phyloP scores from a whole-genome alignment of 2,888 invertebrate species.

The Azorinus chamasolen region DNA sequence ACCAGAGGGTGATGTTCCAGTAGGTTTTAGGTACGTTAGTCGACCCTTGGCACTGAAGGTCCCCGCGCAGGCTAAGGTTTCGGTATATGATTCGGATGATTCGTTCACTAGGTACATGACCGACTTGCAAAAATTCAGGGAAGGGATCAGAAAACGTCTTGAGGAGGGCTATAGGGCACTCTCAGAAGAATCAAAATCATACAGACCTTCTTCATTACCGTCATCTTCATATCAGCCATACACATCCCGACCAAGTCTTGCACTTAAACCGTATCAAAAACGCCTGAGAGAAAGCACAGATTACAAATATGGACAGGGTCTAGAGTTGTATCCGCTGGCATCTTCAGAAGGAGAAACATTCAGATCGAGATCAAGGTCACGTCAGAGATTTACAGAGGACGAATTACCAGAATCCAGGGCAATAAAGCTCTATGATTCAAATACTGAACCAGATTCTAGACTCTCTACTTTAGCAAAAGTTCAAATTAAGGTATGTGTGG shows the following conservation, averaged over 20 bases:
- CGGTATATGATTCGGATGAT: constrained; percentile 63
- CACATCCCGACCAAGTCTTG: constrained; percentile 36
- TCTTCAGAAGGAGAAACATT: constrained; percentile 32
- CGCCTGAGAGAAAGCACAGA: constrained; percentile 60
- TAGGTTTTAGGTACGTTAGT: constrained; percentile 78
- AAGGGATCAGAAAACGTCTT: constrained; percentile 65
- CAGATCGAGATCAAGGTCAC: constrained; percentile 33
- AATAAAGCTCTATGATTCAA: constrained; percentile 60
- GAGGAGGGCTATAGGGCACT: constrained; percentile 69
- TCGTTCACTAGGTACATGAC: constrained; percentile 69
- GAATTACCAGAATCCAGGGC: constrained; percentile 51
- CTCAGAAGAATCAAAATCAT: constrained; percentile 28
- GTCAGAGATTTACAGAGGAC: constrained; percentile 21
- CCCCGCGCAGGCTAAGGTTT: constrained; percentile 57
- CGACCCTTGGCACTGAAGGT: constrained; percentile 77
- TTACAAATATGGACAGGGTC: constrained; percentile 60
- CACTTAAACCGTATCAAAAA: constrained; percentile 45
- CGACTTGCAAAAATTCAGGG: constrained; percentile 69
- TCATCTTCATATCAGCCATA: constrained; percentile 40
- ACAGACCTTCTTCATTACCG: constrained; percentile 35
- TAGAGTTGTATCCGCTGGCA: constrained; percentile 66
- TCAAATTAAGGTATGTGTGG: constrained; percentile 79
- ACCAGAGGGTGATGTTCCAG: constrained; percentile 63
- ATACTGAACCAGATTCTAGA: constrained; percentile 58
- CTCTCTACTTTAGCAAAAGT: constrained; percentile 78